A percentile compares a stretch with the other conserved stretches of the same genome.
These are phyloP conservation scores for Terrapene triunguis DNA, from an alignment of 2,113 vertebrate species.

Conservation along the genomic window DNA sequence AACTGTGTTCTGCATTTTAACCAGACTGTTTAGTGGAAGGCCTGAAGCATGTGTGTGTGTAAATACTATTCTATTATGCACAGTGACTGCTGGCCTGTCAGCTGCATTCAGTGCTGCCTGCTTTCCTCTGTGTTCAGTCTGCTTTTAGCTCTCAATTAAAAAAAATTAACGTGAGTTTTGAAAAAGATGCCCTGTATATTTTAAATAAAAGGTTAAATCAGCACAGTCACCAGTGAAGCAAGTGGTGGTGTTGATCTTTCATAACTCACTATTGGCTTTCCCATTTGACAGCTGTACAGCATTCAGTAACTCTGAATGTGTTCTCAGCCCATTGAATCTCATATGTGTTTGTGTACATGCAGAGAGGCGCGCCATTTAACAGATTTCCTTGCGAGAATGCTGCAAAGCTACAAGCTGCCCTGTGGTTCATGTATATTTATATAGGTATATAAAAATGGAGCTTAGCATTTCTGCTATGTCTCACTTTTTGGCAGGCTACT, in stretches of 20 bases:
- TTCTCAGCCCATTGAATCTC: not conserved
- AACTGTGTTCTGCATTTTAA: not conserved
- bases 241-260: not conserved
- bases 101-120: conserved; percentile 32
- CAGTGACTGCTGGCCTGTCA: not conserved
- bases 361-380: not conserved
- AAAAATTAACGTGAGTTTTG: not conserved
- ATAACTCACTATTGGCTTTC: not conserved
- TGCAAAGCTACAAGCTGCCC: conserved; percentile 30
- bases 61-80: accelerated
- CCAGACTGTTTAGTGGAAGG: not conserved
- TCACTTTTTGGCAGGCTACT: not conserved
- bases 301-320: not conserved
- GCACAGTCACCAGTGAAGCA: conserved; percentile 8
- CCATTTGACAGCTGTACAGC: not conserved
- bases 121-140: not conserved
- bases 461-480: not conserved
- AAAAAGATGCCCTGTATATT: not conserved
- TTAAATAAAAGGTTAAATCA: conserved; percentile 5
- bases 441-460: not conserved
- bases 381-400: conserved; percentile 20
- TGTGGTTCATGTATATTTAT: conserved; percentile 36
- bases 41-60: not conserved
- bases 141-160: not conserved
- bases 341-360: not conserved